Conservation (phyloP, 2,888 invertebrate genomes). For the Chesias legatella region DNA sequence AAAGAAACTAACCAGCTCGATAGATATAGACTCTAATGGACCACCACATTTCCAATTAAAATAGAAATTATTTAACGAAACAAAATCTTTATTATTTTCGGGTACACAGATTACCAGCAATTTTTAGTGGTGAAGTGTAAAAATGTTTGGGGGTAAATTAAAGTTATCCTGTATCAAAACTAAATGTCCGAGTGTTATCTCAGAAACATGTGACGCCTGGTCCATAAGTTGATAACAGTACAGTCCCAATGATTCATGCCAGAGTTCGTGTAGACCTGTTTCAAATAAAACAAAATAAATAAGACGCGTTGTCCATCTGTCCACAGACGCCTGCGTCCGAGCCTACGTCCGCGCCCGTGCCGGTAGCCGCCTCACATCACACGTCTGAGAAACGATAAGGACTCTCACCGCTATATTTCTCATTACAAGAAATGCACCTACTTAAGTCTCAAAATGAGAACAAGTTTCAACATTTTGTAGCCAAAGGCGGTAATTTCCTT, state of each 20-base stretch:
- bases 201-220: slow-evolving; percentile 4
- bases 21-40: too few relatives aligned
- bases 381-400: slow-evolving; percentile 21
- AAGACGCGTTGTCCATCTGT: slow-evolving; percentile 25
- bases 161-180: too few relatives aligned
- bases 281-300: slow-evolving; percentile 43
- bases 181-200: too few relatives aligned
- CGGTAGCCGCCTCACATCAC: slow-evolving; percentile 18
- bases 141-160: too few relatives aligned
- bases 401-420: slow-evolving; percentile 26
- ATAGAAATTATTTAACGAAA: too few relatives aligned
- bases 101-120: too few relatives aligned
- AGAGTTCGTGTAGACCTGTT: slow-evolving; percentile 30
- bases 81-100: too few relatives aligned
- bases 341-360: slow-evolving; percentile 15
- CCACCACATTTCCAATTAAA: too few relatives aligned
- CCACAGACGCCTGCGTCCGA: slow-evolving; percentile 19
- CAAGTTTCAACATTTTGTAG: slow-evolving; percentile 35
- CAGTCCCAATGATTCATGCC: slow-evolving; percentile 41
- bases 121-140: too few relatives aligned
- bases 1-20: too few relatives aligned
- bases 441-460: slow-evolving; percentile 31
- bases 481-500: slow-evolving; percentile 42
- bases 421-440: slow-evolving; percentile 26
- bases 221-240: slow-evolving; percentile 27